Conservation (phyloP, 2,797 vertebrate genomes). For the Naso thynnoides region DNA sequence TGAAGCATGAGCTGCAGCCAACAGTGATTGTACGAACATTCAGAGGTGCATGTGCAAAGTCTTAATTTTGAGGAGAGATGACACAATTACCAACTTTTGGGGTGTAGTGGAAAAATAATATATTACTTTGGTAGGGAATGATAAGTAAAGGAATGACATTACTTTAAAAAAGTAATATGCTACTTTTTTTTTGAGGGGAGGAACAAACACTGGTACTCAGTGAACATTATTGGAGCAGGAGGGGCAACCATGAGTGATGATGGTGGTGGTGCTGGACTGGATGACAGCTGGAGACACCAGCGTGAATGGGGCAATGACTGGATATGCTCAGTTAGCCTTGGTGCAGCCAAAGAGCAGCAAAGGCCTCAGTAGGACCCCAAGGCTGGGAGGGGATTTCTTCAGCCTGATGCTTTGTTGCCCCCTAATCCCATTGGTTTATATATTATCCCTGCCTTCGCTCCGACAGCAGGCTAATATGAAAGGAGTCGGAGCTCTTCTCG, state of each 20-base stretch:
- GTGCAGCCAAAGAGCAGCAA: constrained; percentile 46
- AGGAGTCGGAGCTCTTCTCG: constrained; percentile 57
- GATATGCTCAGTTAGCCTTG: constrained; percentile 48
- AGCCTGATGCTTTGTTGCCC: constrained; percentile 82
- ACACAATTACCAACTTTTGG: too few relatives aligned
- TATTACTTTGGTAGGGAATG: too few relatives aligned
- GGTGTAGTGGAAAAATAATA: too few relatives aligned
- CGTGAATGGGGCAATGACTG: constrained; percentile 33
- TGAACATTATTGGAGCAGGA: constrained; percentile 26
- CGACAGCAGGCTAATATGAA: constrained; percentile 76
- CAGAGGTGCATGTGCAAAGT: too few relatives aligned
- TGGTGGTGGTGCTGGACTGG: constrained; percentile 14
- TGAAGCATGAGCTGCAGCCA: too few relatives aligned
- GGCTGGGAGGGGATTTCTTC: constrained; percentile 75
- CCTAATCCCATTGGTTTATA: constrained; percentile 82
- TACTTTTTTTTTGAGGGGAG: too few relatives aligned
- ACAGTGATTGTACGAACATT: too few relatives aligned
- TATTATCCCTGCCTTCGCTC: constrained; percentile 78
- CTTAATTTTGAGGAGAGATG: too few relatives aligned
- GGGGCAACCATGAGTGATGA: constrained; percentile 33
- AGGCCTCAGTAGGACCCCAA: constrained; percentile 63
- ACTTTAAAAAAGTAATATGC: too few relatives aligned
- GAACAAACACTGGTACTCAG: too few relatives aligned
- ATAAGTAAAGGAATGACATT: too few relatives aligned
- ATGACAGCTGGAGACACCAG: constrained; percentile 26